Conservation (phyloP, 2,113 vertebrate species). For the Ptilonorhynchus violaceus region DNA sequence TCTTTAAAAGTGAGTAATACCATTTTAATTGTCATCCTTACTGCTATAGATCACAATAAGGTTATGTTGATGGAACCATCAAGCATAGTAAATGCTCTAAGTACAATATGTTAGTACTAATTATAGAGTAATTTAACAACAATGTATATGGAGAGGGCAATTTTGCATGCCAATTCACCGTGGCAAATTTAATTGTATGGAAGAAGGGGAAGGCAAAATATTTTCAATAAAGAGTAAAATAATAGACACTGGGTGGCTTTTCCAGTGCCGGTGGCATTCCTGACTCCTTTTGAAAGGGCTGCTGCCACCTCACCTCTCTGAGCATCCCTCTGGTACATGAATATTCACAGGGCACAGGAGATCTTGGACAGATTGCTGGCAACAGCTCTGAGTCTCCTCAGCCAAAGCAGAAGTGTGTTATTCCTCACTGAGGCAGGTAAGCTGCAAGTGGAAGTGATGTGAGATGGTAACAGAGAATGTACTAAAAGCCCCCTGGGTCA, state of each 20-base stretch:
- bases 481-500: neutral
- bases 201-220: slow-evolving; percentile 7
- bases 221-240: neutral
- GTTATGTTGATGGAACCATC: slow-evolving; percentile 26
- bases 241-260: neutral
- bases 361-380: neutral
- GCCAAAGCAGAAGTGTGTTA: neutral
- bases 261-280: neutral
- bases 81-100: slow-evolving; percentile 29
- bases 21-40: slow-evolving; percentile 3
- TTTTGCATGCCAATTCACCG: slow-evolving; percentile 20
- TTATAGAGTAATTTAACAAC: slow-evolving; percentile 46
- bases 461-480: neutral
- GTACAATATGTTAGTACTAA: slow-evolving; percentile 43
- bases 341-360: neutral
- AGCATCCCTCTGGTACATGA: neutral
- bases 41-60: slow-evolving; percentile 43
- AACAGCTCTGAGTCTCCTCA: neutral
- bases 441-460: neutral
- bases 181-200: neutral
- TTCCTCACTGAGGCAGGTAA: neutral
- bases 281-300: neutral
- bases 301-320: neutral
- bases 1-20: slow-evolving; percentile 33
- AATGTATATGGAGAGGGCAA: neutral